Percentiles rank a stretch among this genome's conserved stretches.
Conservation (phyloP, 2,888 invertebrate species). For the Ecliptopera silaceata region DNA sequence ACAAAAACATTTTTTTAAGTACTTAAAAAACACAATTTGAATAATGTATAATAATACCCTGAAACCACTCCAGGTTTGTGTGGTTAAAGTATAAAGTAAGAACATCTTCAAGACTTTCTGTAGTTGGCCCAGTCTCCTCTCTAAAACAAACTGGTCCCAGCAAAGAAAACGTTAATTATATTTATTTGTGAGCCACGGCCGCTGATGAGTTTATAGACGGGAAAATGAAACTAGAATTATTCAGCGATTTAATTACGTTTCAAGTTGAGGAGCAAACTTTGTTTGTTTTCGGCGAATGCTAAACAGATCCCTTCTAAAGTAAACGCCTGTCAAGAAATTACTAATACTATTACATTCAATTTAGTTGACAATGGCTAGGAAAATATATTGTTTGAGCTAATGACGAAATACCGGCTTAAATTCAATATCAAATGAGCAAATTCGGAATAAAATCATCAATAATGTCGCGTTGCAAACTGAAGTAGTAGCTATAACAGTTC, state of each 20-base stretch:
- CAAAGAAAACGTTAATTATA: conserved; percentile 33
- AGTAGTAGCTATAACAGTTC: too few relatives aligned
- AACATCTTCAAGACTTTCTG: too few relatives aligned
- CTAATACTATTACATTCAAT: conserved; percentile 6
- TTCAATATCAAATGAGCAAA: too few relatives aligned
- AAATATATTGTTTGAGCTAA: too few relatives aligned
- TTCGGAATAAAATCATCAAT: too few relatives aligned
- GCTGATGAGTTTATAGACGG: conserved; percentile 15
- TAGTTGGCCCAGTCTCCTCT: not conserved
- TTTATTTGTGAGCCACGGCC: conserved; percentile 25
- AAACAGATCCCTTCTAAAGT: conserved; percentile 6
- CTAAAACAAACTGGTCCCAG: conserved; percentile 29
- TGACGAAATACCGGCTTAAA: too few relatives aligned
- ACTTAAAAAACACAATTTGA: too few relatives aligned
- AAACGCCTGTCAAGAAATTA: conserved; percentile 6
- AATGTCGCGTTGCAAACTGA: too few relatives aligned
- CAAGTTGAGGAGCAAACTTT: conserved; percentile 14
- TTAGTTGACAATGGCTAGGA: not conserved
- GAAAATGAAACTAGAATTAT: conserved; percentile 22
- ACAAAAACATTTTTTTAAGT: too few relatives aligned
- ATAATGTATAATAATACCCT: too few relatives aligned
- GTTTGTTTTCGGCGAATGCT: conserved; percentile 16
- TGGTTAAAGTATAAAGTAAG: too few relatives aligned
- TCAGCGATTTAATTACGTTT: conserved; percentile 23
- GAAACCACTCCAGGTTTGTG: too few relatives aligned